Base-by-base conservation (phyloP, 2,888 invertebrate genomes). In the Ophioninae sp. region DNA sequence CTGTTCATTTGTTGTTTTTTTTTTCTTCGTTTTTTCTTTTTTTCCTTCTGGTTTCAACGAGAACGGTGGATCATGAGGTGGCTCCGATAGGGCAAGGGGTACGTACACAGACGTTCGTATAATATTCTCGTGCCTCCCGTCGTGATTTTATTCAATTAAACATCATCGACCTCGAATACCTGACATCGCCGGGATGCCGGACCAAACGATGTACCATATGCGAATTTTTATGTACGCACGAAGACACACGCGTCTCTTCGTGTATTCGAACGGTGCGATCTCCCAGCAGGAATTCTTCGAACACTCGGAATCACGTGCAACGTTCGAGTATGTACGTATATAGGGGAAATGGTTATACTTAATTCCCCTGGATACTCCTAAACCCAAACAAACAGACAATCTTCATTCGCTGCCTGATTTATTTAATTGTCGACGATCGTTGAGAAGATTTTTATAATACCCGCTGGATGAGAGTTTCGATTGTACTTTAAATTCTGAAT, bases 141-240 rank as follows among this genome's bases (percentile, higher is more conserved):
- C 61, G 81, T 65, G 81, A 85, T 83, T 85, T 82, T 83, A 86
- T 86, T 86, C 79, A 85, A 87, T 86, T 86, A 85, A 87, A 83
- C 77, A 86, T 85, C 85, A 87, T 86, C 86, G 85, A 86, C 77
- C 79, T 85, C 79, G 84, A 86, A 83, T 85, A 72, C 81, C 81
- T 75, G 75, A 78, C 78, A 73, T 81, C 65, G 81, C 61, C 63
- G 81, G 72, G 67, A 58, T 71, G 71, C 81, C 81, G 58, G 67
- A n/a, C 61, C 30, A 30, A 10, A 76, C 67, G 76, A 56, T 69
- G 81, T 81, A 81, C 77, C 81, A 77, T 81, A 81, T 73, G 81
- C 72, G 81, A 68, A 51, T 64, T 22, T 64, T 6, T n/a, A 20
- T 64, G 20, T 51, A 22, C 37, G 37, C 56, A 39, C 58, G 17